These are phyloP conservation scores for Coenobita brevimanus DNA, from an alignment of 1,140 invertebrate species.

Conservation along the genomic window DNA sequence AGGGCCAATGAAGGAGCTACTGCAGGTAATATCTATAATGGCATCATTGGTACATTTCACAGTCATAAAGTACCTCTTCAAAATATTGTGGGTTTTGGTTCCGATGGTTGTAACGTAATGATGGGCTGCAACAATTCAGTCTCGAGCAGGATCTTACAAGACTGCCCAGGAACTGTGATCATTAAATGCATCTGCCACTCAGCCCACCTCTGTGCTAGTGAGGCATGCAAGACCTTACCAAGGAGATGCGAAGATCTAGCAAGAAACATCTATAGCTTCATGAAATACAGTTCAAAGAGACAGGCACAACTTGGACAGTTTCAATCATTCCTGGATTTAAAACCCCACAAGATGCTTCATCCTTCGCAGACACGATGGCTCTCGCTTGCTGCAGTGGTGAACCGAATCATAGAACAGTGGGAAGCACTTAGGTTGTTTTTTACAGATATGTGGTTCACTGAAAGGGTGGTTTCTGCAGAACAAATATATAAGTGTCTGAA, in stretches of 20 bases:
- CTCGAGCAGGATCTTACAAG: neutral
- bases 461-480: neutral
- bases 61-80: neutral
- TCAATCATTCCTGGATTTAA: neutral
- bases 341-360: slow-evolving; percentile 20
- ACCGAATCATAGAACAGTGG: slow-evolving; percentile 12
- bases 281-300: neutral
- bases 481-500: neutral
- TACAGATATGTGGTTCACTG: slow-evolving; percentile 7
- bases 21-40: neutral
- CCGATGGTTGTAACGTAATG: slow-evolving; percentile 19
- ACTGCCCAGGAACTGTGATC: slow-evolving; percentile 3
- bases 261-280: slow-evolving; percentile 9
- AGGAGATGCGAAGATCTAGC: slow-evolving; percentile 5
- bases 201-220: slow-evolving; percentile 1
- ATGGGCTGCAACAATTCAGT: slow-evolving; percentile 19
- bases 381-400: neutral
- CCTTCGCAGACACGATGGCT: slow-evolving; percentile 4
- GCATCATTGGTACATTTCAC: neutral
- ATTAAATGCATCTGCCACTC: slow-evolving; percentile 15
- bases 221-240: slow-evolving; percentile 3
- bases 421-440: slow-evolving; percentile 17
- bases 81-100: slow-evolving; percentile 27
- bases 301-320: neutral
- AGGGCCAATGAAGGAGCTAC: slow-evolving; percentile 21